A percentile compares a stretch with the other conserved stretches of the same genome.
These are phyloP conservation scores for Minunthozetes semirufus DNA, from an alignment of 2,888 invertebrate species.

Conservation along the genomic window DNA sequence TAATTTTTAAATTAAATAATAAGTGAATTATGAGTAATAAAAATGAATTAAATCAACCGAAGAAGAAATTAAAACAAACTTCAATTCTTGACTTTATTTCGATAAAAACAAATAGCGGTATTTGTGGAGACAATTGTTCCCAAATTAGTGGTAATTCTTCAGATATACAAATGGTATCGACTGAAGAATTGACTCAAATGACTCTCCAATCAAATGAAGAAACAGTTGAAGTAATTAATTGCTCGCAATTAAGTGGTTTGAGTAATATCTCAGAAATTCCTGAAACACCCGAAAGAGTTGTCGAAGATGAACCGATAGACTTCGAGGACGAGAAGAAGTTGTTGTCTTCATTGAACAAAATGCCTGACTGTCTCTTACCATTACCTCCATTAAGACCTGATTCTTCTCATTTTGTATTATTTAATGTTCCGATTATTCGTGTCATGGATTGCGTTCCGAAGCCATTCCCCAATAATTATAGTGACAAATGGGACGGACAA, in stretches of 20 bases:
- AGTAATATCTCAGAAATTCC: background rate
- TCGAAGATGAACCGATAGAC: background rate
- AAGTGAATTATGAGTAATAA: background rate
- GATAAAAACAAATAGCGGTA: background rate
- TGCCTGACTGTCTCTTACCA: background rate
- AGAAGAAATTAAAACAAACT: conserved; percentile 19
- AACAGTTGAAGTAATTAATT: background rate
- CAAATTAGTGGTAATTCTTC: background rate
- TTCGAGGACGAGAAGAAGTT: background rate
- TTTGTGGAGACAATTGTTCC: background rate
- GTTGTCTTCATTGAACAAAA: background rate
- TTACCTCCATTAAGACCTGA: background rate
- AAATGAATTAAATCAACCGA: background rate
- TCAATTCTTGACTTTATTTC: conserved; percentile 6
- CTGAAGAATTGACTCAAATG: background rate
- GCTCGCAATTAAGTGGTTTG: background rate
- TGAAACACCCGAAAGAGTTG: background rate
- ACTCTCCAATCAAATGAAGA: background rate
- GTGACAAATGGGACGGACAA: conserved; percentile 10
- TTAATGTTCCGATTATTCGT: background rate
- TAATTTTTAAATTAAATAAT: background rate
- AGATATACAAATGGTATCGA: no score
- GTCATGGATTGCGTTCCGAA: background rate
- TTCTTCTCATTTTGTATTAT: background rate
- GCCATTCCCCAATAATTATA: conserved; percentile 3